Base-by-base conservation (phyloP, 2,113 vertebrate genomes). In the Alouatta palliata region DNA sequence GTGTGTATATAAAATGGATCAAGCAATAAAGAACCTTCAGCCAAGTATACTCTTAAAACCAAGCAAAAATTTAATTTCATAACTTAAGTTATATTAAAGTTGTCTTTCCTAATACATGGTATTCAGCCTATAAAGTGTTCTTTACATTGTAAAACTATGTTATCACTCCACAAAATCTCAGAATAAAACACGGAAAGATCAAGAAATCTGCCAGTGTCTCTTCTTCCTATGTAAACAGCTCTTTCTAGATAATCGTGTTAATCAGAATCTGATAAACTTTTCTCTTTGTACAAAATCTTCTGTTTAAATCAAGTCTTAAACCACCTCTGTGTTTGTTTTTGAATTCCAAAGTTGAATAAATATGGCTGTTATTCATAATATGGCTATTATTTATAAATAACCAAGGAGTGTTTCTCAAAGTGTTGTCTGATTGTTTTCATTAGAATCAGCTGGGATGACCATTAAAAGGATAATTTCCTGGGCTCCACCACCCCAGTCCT, bases 41-140 rank as follows among this genome's bases (percentile, higher is more conserved):
- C 35, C 54, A 90, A 90, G 27, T 10, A 43, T 20, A 90, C 13
- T 58, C 20, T 91, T 92, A 83, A 49, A 73, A 70, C 4, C n/a
- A 49, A 96, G 40, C 45, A 77, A 92, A 92, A 17, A 77, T 37
- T 96, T 79, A 73, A 87, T 90, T 87, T 77, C 25, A 71, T 61
- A 85, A 81, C 58, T 87, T 95, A 83, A 75, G 66, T 81, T 92
- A 56, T 52, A 58, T 89, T 47, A 58, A 73, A 52, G 45, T 37
- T 83, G 30, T 95, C 27, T 86, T 95, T 92, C 19, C 43, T 95
- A 45, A 66, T 80, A 93, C 80, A 84, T 79, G 27, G 4, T 47
- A 58, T 86, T 73, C n/a, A 79, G 19, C 8, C 25, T 70, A 6
- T 20, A 77, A 90, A 75, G 45, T 91, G 13, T 92, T 95, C 61